phyloP scores from a whole-genome alignment of 2,797 vertebrate genomes.

The Huso huso region DNA sequence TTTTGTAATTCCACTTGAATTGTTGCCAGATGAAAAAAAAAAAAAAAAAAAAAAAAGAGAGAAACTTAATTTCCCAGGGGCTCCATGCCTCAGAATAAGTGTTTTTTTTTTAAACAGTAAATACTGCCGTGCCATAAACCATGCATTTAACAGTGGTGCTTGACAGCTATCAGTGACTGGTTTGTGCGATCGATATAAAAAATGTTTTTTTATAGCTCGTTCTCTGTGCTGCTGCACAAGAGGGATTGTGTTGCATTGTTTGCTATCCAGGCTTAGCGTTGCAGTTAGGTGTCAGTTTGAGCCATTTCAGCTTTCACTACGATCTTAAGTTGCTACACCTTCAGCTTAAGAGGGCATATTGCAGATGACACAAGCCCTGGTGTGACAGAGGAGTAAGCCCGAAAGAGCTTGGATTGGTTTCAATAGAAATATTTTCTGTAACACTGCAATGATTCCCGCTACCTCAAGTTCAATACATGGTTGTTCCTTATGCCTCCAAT shows the following conservation, averaged over 20 bases:
- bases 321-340: too few species aligned
- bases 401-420: too few species aligned
- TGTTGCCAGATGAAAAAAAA: constrained; percentile 35
- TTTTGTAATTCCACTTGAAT: constrained; percentile 41
- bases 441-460: not conserved
- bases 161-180: constrained; percentile 28
- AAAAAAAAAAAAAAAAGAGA: constrained; percentile 12
- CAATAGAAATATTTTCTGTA: not conserved
- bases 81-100: constrained; percentile 18
- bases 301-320: too few species aligned
- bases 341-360: too few species aligned
- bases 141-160: constrained; percentile 29
- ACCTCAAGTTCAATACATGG: not conserved
- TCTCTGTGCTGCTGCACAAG: not conserved
- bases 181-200: constrained; percentile 23
- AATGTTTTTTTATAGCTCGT: constrained; percentile 16
- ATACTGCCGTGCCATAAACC: constrained; percentile 30
- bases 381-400: too few species aligned
- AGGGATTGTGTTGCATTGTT: not conserved
- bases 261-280: too few species aligned
- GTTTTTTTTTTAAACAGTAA: constrained; percentile 28
- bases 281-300: too few species aligned
- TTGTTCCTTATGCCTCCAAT: constrained; percentile 9
- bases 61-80: constrained; percentile 29
- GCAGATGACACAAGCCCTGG: too few species aligned